Base-by-base conservation (phyloP, 2,797 vertebrate species). In the Poliocrania exsul region DNA sequence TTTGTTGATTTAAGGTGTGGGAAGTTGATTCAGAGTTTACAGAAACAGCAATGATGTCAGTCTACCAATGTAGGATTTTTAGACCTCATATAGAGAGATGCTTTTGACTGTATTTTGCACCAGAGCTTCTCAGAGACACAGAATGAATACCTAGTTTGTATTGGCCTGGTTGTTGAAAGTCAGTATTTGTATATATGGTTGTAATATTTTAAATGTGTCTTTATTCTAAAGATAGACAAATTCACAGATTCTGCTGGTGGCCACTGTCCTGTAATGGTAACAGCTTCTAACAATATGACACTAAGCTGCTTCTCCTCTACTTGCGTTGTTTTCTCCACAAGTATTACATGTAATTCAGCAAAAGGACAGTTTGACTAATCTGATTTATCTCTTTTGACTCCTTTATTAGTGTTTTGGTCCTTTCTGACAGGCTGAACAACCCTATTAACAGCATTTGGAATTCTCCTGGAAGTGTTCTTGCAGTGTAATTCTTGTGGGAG, bases 11-110 rank as follows among this genome's bases (percentile, higher is more conserved):
- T 75, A 81, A 94, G 64, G 81, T 84, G 88, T 81, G 54, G 81
- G 88, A 97, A 96, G 96, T 96, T 91, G 62, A 88, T 92, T 92
- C 93, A 94, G 83, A 64, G 93, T 96, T 94, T 92, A 95, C 94
- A 91, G 96, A 90, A 85, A 50, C 83, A 85, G 51, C 54, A 60
- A 4, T 57, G 33, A 53, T 82, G 49, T 71, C 72, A 86, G 70
- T 56, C 15, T 46, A 29, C 28, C 49, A 67, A 58, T 4, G 60
- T 18, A 69, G 17, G 40, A 54, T 53, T 78, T 70, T 77, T 38
- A 72, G 35, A 67, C 33, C 47, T 91, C 23, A 6, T 44, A 24
- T 46, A 62, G 60, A 42, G 26, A 50, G 40, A 42, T 37, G 21
- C 11, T 88, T 61, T 60, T 73, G 60, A 72, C 12, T 81, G 8